Conservation (phyloP, 37 sponge, comb jelly and placozoan species). For the Dysidea cf. avara region DNA sequence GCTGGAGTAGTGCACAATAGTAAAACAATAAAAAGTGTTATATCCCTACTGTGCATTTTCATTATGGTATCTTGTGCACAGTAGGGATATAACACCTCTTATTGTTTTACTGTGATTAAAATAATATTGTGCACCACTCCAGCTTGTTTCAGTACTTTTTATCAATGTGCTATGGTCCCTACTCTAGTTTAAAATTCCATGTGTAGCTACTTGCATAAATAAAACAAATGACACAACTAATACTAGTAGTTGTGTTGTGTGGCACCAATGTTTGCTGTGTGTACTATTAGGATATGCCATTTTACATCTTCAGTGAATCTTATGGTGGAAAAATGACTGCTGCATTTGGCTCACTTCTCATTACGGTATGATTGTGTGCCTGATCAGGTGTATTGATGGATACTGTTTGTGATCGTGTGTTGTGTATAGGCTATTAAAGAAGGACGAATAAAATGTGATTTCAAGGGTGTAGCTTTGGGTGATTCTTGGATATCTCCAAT, state of each 20-base stretch:
- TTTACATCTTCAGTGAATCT: slow-evolving; percentile 88
- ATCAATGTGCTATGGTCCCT: no score
- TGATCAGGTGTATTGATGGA: background rate
- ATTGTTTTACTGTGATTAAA: no score
- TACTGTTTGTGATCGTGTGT: background rate
- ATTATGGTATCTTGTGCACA: no score
- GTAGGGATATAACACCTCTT: no score
- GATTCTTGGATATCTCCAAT: slow-evolving; percentile 83
- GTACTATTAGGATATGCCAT: slow-evolving; percentile 53
- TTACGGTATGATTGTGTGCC: slow-evolving; percentile 26
- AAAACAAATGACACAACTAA: no score
- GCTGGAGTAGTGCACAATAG: no score
- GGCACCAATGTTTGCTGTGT: slow-evolving; percentile 5
- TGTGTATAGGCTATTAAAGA: slow-evolving; percentile 42
- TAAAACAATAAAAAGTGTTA: no score
- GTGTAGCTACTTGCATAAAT: no score
- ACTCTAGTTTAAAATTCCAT: no score
- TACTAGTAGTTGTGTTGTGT: background rate
- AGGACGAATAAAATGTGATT: slow-evolving; percentile 11
- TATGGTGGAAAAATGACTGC: slow-evolving; percentile 89
- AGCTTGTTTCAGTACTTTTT: no score
- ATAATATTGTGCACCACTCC: no score
- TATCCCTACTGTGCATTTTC: no score
- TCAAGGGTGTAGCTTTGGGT: slow-evolving; percentile 83
- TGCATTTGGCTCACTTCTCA: slow-evolving; percentile 61